Evolutionary conservation across 2,888 invertebrate species (phyloP), one percentile per base, ranked within the genome.

Genomic region (Arrhopalites spinosus): DNA sequence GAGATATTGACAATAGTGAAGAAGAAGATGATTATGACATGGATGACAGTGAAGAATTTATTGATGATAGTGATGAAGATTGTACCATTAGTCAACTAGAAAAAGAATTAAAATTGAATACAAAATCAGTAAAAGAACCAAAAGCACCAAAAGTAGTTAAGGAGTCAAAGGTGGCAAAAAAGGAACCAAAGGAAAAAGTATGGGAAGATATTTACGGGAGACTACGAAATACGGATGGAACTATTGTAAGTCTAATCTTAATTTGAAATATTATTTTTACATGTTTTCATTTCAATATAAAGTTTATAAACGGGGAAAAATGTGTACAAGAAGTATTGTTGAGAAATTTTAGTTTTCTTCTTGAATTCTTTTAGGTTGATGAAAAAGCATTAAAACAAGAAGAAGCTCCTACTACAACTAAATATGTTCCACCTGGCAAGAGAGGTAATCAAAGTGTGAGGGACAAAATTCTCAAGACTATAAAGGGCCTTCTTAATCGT

Each of bases 201-300:
- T 92, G 92, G 91, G 95, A 97, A 87, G 97, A 98, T 87, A 97
- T 98, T 84, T 97, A 98, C 86, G 97, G 97, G 0, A 88, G 96
- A 77, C 89, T 91, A 81, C 88, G 94, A 81, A 92, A 93, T 84
- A 90, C 90, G 83, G 88, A 92, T 81, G 97, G 97, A 1, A 91
- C 92, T 84, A 85, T 96, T 80, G 86, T 96, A 78, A 70, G 78
- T 63, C 8, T 67, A 23, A 36, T 1, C n/a, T 45, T 43, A 43
- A 20, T 66, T 47, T 23, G 11, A 27, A 7, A 23, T 23, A 27
- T 61, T 27, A 25, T 61, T 27, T 13, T 61, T 23, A 56, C 56
- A 13, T 13, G 11, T 15, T 15, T 56, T n/a, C 8, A 8, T 56
- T 15, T 13, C 56, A 7, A 5, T n/a, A 15, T 56, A n/a, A 8